phyloP scores from a whole-genome alignment of 2,888 invertebrate genomes.

The Erpobdella octoculata region DNA sequence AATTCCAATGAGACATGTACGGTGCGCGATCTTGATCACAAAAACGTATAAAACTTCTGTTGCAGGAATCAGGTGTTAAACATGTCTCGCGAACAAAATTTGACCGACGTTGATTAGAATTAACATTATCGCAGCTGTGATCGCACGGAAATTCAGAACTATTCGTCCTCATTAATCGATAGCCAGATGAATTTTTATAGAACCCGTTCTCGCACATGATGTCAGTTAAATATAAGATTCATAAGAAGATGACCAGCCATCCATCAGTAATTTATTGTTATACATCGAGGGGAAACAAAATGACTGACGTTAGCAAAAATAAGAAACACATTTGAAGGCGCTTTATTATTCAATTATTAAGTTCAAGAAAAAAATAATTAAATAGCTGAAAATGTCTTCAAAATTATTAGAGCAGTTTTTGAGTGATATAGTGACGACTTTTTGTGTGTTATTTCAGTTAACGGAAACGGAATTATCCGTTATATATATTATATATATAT shows the following conservation, averaged over 20 bases:
- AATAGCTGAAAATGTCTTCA: too few species aligned
- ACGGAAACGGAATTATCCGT: too few species aligned
- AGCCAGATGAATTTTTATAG: not conserved
- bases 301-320: slow-evolving; percentile 1
- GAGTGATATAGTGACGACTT: too few species aligned
- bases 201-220: not conserved
- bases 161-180: not conserved
- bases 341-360: too few species aligned
- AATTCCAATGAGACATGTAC: not conserved
- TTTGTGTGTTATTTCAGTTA: too few species aligned
- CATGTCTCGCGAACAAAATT: not conserved
- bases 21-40: not conserved
- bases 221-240: not conserved
- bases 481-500: too few species aligned
- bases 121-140: not conserved
- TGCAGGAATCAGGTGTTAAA: not conserved
- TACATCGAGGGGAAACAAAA: not conserved
- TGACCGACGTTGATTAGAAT: not conserved
- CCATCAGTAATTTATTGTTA: too few species aligned
- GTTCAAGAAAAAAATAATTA: too few species aligned
- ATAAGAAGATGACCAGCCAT: too few species aligned
- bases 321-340: too few species aligned
- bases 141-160: not conserved
- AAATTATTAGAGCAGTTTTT: too few species aligned
- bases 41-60: not conserved